A percentile compares a stretch with the other conserved stretches of the same genome.
phyloP scores from a whole-genome alignment of 2,888 invertebrate species.

The Lasioglossum malachurum region DNA sequence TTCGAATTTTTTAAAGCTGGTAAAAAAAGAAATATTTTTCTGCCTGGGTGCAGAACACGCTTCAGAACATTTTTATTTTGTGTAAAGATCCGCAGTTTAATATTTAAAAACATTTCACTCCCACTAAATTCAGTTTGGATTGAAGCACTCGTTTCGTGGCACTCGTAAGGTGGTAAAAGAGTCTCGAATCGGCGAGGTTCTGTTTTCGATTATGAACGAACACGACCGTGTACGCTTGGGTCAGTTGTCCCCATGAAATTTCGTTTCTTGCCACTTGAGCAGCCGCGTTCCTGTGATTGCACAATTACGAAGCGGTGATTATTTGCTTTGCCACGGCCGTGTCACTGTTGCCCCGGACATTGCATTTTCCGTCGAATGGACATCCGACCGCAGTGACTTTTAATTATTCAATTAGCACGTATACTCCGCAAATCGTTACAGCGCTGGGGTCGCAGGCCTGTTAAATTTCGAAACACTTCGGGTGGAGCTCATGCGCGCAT shows the following conservation, averaged over 20 bases:
- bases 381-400: slow-evolving; percentile 52
- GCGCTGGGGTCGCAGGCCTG: slow-evolving; percentile 29
- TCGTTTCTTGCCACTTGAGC: slow-evolving; percentile 24
- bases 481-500: background rate
- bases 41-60: background rate
- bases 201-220: background rate
- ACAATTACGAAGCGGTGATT: slow-evolving; percentile 49
- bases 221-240: background rate
- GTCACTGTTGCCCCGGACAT: slow-evolving; percentile 23
- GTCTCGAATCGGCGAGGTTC: background rate
- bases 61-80: background rate
- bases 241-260: slow-evolving; percentile 9
- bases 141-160: background rate
- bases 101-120: background rate
- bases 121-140: background rate
- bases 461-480: slow-evolving; percentile 44
- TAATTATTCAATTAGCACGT: slow-evolving; percentile 66
- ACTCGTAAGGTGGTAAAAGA: background rate
- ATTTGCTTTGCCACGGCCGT: slow-evolving; percentile 45
- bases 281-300: slow-evolving; percentile 44
- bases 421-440: slow-evolving; percentile 27
- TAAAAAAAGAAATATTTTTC: background rate
- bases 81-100: background rate
- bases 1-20: background rate
- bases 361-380: slow-evolving; percentile 33